These are phyloP conservation scores for Hypotaenidia okinawae DNA, from an alignment of 2,797 vertebrate genomes.

Conservation along the genomic window DNA sequence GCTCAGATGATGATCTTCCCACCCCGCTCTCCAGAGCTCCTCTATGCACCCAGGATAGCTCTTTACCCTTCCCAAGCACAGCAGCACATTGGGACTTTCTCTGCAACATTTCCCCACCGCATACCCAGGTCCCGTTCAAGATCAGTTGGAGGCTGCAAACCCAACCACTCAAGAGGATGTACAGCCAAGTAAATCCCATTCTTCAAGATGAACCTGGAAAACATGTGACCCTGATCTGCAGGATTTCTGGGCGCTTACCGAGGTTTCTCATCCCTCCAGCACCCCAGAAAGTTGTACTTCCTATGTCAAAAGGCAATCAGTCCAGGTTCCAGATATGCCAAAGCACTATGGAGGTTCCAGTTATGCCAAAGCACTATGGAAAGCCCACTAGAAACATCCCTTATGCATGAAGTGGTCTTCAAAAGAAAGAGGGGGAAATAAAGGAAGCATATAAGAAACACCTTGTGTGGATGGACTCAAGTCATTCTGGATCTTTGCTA, in stretches of 20 bases:
- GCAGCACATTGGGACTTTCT: background rate
- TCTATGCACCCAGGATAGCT: rapidly evolving
- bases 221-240: rapidly evolving
- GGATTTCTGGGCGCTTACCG: background rate
- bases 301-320: background rate
- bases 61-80: rapidly evolving
- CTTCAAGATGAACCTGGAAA: background rate
- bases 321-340: background rate
- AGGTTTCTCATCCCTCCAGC: background rate
- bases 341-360: background rate
- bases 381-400: background rate
- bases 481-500: background rate
- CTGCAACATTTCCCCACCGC: background rate
- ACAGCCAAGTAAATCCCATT: background rate
- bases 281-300: background rate
- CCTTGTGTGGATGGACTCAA: background rate
- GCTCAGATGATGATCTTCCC: background rate
- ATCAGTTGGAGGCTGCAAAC: background rate
- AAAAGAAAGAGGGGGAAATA: background rate
- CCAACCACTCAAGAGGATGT: rapidly evolving
- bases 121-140: rapidly evolving
- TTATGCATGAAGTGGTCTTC: background rate
- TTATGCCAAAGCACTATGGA: background rate
- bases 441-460: background rate
- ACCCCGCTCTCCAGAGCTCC: background rate